These are phyloP conservation scores for Epistrophe eligans DNA, from an alignment of 2,888 invertebrate genomes.

Conservation along the genomic window DNA sequence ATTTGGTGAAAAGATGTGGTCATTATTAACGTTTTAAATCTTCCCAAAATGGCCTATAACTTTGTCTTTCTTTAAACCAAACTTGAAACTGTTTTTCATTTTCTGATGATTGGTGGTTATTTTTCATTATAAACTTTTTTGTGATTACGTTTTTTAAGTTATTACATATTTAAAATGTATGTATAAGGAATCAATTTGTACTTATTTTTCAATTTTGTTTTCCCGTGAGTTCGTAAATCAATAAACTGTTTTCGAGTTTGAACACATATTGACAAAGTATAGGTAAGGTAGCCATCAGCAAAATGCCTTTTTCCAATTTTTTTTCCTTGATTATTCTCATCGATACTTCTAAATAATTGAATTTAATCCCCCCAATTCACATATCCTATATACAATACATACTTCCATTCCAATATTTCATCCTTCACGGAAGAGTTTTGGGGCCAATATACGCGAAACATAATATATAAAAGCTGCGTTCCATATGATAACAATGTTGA, in stretches of 20 bases:
- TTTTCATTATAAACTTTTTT: no score
- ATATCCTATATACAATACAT: not conserved
- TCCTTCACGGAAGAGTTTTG: slow-evolving; percentile 1
- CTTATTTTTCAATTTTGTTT: not conserved
- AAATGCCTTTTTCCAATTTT: slow-evolving; percentile 1
- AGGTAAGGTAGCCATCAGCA: not conserved
- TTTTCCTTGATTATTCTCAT: not conserved
- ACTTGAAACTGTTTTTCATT: no score
- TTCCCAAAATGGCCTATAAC: no score
- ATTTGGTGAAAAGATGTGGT: no score
- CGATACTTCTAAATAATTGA: slow-evolving; percentile 58
- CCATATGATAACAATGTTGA: slow-evolving; percentile 45
- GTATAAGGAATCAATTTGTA: no score
- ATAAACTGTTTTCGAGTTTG: not conserved
- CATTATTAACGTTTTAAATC: no score
- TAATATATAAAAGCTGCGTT: slow-evolving; percentile 34
- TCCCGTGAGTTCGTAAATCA: not conserved
- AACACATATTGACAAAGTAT: not conserved
- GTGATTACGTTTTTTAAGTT: no score
- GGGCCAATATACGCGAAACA: slow-evolving; percentile 42
- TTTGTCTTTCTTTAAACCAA: no score
- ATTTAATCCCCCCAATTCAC: slow-evolving; percentile 29
- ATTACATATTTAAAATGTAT: no score
- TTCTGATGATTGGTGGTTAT: no score
- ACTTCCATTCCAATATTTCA: not conserved